Base-by-base conservation (phyloP, 2,797 vertebrate genomes). In the Acridotheres tristis region DNA sequence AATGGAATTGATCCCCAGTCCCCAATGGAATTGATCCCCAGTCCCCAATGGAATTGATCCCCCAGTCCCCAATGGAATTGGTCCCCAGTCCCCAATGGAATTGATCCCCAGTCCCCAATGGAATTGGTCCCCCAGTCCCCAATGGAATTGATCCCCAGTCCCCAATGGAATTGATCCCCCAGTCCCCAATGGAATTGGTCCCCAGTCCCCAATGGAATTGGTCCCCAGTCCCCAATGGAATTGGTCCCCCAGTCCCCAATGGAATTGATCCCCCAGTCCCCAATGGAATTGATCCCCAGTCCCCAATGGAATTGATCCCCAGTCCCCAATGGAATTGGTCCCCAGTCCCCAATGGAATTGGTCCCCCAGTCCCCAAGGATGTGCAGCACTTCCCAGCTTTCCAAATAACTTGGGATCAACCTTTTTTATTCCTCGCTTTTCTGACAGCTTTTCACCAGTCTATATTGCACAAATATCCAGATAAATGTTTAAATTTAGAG, bases 391-490 rank as follows among this genome's bases (percentile, higher is more conserved):
- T 34, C 43, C 67, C 59, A 69, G 26, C 13, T 63, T 68, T 30
- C 32, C 42, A 36, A 26, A 40, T 7, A 71, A 38, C 4, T 12
- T 0, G 0, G 9, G 21, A 11, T 40, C 36, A 26, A 22, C 11
- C 13, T 65, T 32, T 32, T 29, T 42, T 32, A 14, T 26, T 72
- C 9, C 8, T 62, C 30, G 3, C 7, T 26, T 84, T 62, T 36
- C 68, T 20, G 22, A 4, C n/a, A 63, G 48, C 5, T 85, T 62
- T 71, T 51, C 53, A 26, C 25, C 4, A 2, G 2, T 21, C n/a
- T 43, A 0, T 15, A 10, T 11, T 29, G 22, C 61, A 55, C 30
- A 62, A 59, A 42, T 13, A 55, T 0, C 30, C 75, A 18, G 27
- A 16, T 8, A 10, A 12, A 65, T 36, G 11, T 36, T 68, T 34